Base-by-base conservation (phyloP, 2,888 invertebrate species). In the Nyleta sp. region DNA sequence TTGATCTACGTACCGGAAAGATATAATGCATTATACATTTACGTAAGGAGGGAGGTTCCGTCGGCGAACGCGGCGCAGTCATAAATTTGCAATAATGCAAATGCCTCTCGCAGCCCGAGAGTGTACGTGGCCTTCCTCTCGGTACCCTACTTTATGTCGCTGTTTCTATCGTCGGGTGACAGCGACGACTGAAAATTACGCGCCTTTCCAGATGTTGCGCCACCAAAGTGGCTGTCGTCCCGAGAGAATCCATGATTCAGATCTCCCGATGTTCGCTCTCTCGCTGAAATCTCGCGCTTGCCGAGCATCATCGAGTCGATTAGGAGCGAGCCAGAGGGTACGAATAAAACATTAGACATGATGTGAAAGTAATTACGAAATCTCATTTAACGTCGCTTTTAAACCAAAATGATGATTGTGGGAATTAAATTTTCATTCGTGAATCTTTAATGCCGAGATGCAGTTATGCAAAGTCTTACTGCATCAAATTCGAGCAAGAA, bases 21-120 rank as follows among this genome's bases (percentile, higher is more conserved):
- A 88, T 88, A 88, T 88, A 88, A 88, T 88, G 88, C 88, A 88
- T 88, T 87, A 88, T 88, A 88, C 88, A 88, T 88, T 87, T 85
- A 82, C 81, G 83, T 81, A 82, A 82, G 84, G 82, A 84, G 82
- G 84, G 82, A 74, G 81, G 70, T 64, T 67, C 53, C 76, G 68
- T 74, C 72, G 74, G 68, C 67, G 80, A 64, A 77, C 62, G 75
- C 83, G 85, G 85, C 85, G 82, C 85, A 84, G 88, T 86, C 88
- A 88, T 88, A 88, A 88, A 88, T 88, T 88, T 88, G 88, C 88
- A 88, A 87, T 88, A 88, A 87, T 88, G 88, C 88, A 88, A 88
- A 88, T 88, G 88, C 84, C 84, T 83, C 78, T 81, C 80, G 81
- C 83, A 80, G 82, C 81, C 80, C 77, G 81, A 40, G 75, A 73